These are phyloP conservation scores for Rhopalosiphum padi DNA, from an alignment of 1,140 invertebrate species.

Conservation along the genomic window DNA sequence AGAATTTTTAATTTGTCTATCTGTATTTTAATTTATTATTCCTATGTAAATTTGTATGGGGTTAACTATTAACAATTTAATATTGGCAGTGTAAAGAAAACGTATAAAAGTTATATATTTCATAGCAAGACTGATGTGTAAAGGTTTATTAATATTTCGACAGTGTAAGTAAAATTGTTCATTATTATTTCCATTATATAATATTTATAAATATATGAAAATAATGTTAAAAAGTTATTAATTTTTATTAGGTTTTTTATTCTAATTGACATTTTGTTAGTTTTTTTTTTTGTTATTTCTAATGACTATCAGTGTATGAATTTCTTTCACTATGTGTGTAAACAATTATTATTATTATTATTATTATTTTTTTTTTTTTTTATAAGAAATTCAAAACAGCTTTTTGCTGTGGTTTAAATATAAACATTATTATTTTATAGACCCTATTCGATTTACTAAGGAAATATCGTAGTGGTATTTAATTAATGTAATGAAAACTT, in stretches of 20 bases:
- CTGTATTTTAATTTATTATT: conserved; percentile 34
- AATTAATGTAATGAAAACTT: background rate
- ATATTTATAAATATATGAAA: conserved; percentile 49
- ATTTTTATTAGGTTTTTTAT: conserved; percentile 41
- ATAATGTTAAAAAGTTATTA: conserved; percentile 52
- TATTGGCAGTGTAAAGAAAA: conserved; percentile 45
- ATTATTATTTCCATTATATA: conserved; percentile 49
- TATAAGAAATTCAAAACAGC: conserved; percentile 21
- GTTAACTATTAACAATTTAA: conserved; percentile 36
- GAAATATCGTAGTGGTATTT: conserved; percentile 39
- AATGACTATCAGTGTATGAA: conserved; percentile 22
- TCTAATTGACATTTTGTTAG: conserved; percentile 41
- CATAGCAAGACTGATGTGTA: conserved; percentile 57
- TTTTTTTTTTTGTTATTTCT: conserved; percentile 30
- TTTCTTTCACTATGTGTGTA: background rate
- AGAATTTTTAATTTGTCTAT: background rate
- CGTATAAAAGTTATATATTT: conserved; percentile 44
- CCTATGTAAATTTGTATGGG: conserved; percentile 52
- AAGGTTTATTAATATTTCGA: conserved; percentile 41
- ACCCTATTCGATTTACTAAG: conserved; percentile 47
- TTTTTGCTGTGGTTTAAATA: conserved; percentile 12
- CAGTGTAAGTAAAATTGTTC: conserved; percentile 56
- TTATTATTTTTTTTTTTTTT: conserved; percentile 13
- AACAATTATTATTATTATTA: conserved; percentile 9
- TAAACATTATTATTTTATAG: conserved; percentile 13